These are phyloP conservation scores for Phymatocera aterrima DNA, from an alignment of 2,888 invertebrate species.

Conservation along the genomic window DNA sequence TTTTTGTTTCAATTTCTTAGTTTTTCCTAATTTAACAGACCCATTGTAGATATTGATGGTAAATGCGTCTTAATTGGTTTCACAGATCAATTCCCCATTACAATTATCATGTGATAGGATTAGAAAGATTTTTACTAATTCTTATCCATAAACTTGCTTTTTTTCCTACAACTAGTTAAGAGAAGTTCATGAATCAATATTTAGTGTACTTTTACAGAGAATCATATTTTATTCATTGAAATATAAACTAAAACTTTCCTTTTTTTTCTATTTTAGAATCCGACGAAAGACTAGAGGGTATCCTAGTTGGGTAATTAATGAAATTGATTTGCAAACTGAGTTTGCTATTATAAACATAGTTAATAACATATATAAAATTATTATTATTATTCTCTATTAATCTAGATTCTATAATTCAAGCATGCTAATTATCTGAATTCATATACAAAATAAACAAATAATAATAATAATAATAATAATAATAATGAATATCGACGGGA, in stretches of 20 bases:
- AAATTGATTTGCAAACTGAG: background rate
- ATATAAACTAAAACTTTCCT: background rate
- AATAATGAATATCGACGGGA: too few species aligned
- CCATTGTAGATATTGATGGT: background rate
- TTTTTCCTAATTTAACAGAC: background rate
- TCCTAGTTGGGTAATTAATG: slow-evolving; percentile 35
- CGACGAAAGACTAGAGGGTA: slow-evolving; percentile 55
- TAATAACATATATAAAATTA: slow-evolving; percentile 9
- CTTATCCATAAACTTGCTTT: background rate
- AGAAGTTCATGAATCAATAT: background rate
- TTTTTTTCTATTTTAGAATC: slow-evolving; percentile 59
- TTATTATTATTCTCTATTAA: slow-evolving; percentile 18
- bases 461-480: background rate
- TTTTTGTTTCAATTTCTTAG: background rate
- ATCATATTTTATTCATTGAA: background rate
- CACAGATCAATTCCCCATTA: background rate
- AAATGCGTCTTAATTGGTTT: background rate
- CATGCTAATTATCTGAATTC: background rate
- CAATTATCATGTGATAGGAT: background rate
- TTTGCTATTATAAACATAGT: slow-evolving; percentile 14
- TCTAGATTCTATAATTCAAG: slow-evolving; percentile 24
- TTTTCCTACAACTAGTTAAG: background rate
- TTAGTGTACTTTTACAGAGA: background rate
- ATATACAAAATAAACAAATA: background rate
- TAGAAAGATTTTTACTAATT: background rate